A percentile compares a stretch with the other conserved stretches of the same genome.
Evolutionary conservation across 2,797 vertebrate species (phyloP).

Genomic region (Falco cherrug): DNA sequence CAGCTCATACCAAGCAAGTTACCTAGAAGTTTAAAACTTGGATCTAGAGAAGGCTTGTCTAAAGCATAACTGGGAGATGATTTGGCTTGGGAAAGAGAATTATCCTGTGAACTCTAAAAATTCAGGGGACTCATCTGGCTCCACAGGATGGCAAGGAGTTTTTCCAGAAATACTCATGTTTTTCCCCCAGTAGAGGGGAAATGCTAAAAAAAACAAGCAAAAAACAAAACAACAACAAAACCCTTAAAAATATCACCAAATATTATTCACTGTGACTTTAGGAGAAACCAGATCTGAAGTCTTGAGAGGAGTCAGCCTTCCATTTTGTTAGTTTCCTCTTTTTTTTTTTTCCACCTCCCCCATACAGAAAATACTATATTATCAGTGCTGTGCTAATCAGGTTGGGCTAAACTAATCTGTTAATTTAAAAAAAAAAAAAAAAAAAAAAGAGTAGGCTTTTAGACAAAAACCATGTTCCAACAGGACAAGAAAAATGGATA

Average conservation of each 20-base stretch:
- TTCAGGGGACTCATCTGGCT: not conserved
- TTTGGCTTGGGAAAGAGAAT: not conserved
- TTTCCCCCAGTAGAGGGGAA: not conserved
- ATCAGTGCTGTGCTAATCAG: not conserved
- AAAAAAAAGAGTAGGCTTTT: not conserved
- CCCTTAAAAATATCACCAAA: not conserved
- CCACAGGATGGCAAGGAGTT: not conserved
- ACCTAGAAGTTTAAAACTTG: not conserved
- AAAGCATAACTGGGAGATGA: not conserved
- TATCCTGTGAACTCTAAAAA: not conserved
- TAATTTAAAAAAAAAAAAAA: not conserved
- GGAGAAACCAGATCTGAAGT: not conserved
- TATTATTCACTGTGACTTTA: not conserved
- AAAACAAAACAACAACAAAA: too few species aligned
- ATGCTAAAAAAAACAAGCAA: not conserved
- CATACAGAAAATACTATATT: not conserved
- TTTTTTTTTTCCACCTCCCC: not conserved
- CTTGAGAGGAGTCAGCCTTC: not conserved
- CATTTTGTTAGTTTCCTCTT: not conserved
- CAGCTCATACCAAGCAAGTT: not conserved
- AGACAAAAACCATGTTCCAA: not conserved
- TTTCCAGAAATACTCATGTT: not conserved
- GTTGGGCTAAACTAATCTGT: not conserved
- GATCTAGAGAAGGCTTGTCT: not conserved
- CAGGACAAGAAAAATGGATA: not conserved